phyloP scores from a whole-genome alignment of 1,140 invertebrate species.

The Pogonomyrmex californicus region DNA sequence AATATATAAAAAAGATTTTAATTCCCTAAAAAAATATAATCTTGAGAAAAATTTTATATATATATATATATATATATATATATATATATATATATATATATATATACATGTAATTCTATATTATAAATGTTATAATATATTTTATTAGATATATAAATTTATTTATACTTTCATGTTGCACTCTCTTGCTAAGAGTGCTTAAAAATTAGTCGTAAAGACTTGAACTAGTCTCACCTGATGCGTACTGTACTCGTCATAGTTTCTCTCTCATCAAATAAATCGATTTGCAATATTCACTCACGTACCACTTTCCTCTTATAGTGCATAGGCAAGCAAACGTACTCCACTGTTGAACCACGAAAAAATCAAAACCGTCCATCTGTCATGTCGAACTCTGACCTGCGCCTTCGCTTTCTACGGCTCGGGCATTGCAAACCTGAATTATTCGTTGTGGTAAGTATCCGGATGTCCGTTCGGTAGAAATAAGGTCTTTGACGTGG shows the following conservation, averaged over 20 bases:
- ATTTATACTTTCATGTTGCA: background rate
- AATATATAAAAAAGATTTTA: too few relatives aligned
- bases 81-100: too few relatives aligned
- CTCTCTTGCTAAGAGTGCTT: background rate
- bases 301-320: conserved; percentile 25
- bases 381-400: conserved; percentile 52
- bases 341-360: conserved; percentile 24
- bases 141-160: background rate
- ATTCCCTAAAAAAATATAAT: too few relatives aligned
- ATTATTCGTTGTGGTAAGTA: conserved; percentile 50
- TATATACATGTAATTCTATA: background rate
- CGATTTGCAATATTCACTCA: conserved; percentile 38
- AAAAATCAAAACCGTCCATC: conserved; percentile 58
- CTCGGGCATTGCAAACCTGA: conserved; percentile 14
- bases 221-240: background rate
- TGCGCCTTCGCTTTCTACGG: conserved; percentile 55
- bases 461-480: conserved; percentile 42
- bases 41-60: too few relatives aligned
- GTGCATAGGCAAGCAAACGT: conserved; percentile 47
- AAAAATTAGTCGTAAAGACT: background rate
- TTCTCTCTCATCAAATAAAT: conserved; percentile 59
- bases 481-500: conserved; percentile 46
- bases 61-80: too few relatives aligned
- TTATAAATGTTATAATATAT: background rate
- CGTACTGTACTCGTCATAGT: conserved; percentile 4